Evolutionary conservation across 92 coral and sea anemone species (phyloP).

Genomic region (Ricordea florida): DNA sequence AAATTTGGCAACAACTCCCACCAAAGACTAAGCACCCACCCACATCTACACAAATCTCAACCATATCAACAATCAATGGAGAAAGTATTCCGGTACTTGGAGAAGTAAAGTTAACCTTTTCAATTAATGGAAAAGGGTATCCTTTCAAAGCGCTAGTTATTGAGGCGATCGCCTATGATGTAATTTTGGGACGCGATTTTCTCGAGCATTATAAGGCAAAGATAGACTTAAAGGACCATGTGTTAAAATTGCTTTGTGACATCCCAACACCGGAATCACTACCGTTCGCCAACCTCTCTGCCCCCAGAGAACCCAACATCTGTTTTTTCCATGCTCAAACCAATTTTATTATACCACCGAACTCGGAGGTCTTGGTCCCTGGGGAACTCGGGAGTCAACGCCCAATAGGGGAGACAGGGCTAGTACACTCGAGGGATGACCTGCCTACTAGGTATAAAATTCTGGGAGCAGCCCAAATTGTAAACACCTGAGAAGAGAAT

Average conservation of each 20-base stretch:
- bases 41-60: background rate
- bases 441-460: conserved; percentile 1
- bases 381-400: background rate
- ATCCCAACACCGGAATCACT: too few relatives aligned
- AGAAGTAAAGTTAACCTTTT: background rate
- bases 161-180: background rate
- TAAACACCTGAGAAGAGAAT: background rate
- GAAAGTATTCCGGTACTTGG: background rate
- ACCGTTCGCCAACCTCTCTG: too few relatives aligned
- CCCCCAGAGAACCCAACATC: background rate
- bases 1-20: background rate
- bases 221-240: background rate
- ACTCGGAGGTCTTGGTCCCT: conserved; percentile 13
- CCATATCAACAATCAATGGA: background rate
- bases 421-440: background rate
- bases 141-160: background rate
- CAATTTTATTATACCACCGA: conserved; percentile 1
- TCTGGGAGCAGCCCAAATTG: conserved; percentile 21
- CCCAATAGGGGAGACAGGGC: background rate
- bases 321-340: background rate
- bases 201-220: background rate
- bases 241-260: background rate
- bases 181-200: background rate
- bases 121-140: background rate
- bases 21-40: background rate